These are phyloP conservation scores for Tonatia bakeri DNA, from an alignment of 2,113 vertebrate genomes.

Conservation along the genomic window DNA sequence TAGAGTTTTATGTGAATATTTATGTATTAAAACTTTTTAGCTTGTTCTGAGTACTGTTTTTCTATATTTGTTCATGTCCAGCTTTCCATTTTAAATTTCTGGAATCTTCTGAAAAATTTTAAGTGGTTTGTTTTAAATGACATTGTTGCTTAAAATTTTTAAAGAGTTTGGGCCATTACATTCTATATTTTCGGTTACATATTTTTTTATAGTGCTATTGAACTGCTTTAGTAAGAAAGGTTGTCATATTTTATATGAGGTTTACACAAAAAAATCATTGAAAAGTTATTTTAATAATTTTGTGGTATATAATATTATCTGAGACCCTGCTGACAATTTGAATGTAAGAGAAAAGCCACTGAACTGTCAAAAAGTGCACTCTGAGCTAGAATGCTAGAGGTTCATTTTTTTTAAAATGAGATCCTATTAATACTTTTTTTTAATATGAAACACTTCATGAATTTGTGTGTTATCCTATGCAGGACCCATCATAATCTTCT, in stretches of 20 bases:
- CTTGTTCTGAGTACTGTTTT: constrained; percentile 18
- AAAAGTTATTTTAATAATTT: constrained; percentile 21
- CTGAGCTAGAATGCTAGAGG: background rate
- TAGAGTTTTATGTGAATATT: background rate
- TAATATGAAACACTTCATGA: background rate
- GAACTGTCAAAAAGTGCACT: background rate
- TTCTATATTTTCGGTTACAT: background rate
- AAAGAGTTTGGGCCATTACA: background rate
- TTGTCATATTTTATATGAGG: background rate
- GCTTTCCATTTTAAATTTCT: constrained; percentile 35
- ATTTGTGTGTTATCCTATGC: background rate
- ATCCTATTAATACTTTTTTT: background rate
- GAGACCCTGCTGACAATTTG: background rate
- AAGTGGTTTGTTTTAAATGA: background rate
- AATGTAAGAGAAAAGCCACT: background rate
- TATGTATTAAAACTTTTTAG: background rate
- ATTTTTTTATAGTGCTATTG: background rate
- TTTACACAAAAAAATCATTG: constrained; percentile 14
- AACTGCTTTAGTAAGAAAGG: background rate
- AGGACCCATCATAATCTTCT: background rate
- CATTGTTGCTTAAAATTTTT: background rate
- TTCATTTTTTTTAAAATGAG: background rate
- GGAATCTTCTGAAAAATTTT: background rate
- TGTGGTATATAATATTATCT: background rate
- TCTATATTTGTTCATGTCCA: background rate